Evolutionary conservation across 2,797 vertebrate species (phyloP), one percentile per base, ranked within the genome.

Genomic region (Phoebastria nigripes): DNA sequence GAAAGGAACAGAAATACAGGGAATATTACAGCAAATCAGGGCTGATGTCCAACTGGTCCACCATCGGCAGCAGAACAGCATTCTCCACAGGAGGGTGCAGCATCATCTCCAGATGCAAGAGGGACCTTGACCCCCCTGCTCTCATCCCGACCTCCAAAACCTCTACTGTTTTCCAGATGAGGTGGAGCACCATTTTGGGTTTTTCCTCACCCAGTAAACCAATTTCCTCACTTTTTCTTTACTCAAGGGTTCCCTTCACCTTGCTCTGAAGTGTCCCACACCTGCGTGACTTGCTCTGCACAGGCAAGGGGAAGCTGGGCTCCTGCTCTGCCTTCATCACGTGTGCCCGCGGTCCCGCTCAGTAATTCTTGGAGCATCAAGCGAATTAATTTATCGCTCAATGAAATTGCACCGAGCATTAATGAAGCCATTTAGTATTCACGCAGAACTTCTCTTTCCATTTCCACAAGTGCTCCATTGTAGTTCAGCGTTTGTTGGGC

Each of bases 401-500:
- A 25, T 15, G 90, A 92, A 92, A 95, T 82, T 93, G 74, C 76
- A 69, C 18, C 3, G 6, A 92, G 93, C 74, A 69, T 89, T 95
- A 97, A 95, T 86, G 95, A 96, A 97, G 92, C 90, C 96, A 46
- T 95, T 97, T 95, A 93, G 89, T 90, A 97, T 97, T 97, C 95
- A 96, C 76, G 42, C 88, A 71, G 89, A 96, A 95, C 88, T 96
- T 96, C 90, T 95, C 73, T 72, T 76, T 74, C 79, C 77, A 81
- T 95, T 97, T 97, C 93, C 93, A 95, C 93, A 96, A 97, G 94
- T 92, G 93, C 92, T 90, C 92, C 94, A 83, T 74, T 94, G 95
- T 90, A 96, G 96, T 89, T 93, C 97, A 88, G 73, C 96, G 87
- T 97, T 98, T 96, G 96, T 95, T 97, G 97, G 96, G 96, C 95